Percentiles rank a stretch among this genome's conserved stretches.
These are phyloP conservation scores for Chroicocephalus ridibundus DNA, from an alignment of 2,113 vertebrate species.

Conservation along the genomic window DNA sequence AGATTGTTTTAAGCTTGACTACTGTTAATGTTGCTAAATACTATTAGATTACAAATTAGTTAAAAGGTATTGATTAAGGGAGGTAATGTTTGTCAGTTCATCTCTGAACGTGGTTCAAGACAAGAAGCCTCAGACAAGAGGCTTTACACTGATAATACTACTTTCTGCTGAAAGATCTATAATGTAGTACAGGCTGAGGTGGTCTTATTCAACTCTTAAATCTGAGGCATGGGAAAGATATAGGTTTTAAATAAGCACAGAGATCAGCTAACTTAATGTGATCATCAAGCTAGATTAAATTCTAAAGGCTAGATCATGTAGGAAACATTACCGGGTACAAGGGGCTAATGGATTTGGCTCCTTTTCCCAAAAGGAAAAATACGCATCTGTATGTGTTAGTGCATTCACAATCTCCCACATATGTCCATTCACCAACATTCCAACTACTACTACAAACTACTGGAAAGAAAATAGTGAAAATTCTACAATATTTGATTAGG, in stretches of 20 bases:
- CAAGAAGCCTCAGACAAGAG: background rate
- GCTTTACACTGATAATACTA: background rate
- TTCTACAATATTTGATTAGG: background rate
- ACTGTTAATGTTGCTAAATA: background rate
- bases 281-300: background rate
- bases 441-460: background rate
- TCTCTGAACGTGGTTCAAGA: background rate
- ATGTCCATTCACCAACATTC: background rate
- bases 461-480: constrained; percentile 20
- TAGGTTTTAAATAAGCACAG: background rate
- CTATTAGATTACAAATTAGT: background rate
- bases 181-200: background rate
- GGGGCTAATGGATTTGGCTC: background rate
- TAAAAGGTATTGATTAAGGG: background rate
- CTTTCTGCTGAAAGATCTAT: background rate
- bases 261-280: background rate
- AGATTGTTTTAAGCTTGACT: background rate
- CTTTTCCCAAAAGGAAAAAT: background rate
- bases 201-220: background rate
- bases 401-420: background rate
- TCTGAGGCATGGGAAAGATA: background rate
- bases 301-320: background rate
- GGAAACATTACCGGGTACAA: background rate
- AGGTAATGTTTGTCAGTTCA: background rate
- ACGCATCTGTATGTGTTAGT: background rate